Percentiles rank a stretch among this genome's conserved stretches.
These are phyloP conservation scores for Edolisoma coerulescens DNA, from an alignment of 2,113 vertebrate species.

Conservation along the genomic window DNA sequence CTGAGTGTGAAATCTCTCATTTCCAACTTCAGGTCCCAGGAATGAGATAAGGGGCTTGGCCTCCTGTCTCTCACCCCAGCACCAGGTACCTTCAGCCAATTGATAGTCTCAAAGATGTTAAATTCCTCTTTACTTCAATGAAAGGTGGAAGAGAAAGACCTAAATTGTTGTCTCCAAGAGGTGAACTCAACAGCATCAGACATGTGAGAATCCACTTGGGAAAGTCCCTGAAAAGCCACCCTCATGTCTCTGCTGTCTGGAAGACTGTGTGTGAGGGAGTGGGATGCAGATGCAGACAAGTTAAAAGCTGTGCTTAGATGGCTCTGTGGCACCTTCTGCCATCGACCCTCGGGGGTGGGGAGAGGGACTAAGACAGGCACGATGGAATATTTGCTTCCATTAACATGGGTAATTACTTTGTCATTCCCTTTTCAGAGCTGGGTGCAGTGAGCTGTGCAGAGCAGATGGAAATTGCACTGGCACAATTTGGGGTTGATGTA, in stretches of 20 bases:
- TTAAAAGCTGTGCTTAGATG: not conserved
- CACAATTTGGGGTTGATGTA: not conserved
- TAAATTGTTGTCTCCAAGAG: not conserved
- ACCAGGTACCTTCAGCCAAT: not conserved
- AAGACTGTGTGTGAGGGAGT: not conserved
- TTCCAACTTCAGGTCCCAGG: not conserved
- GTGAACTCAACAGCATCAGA: not conserved
- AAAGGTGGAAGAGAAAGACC: not conserved
- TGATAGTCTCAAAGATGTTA: not conserved
- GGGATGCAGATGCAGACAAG: not conserved
- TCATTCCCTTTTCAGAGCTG: not conserved
- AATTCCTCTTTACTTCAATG: not conserved
- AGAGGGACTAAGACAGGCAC: not conserved
- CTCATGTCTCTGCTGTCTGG: not conserved
- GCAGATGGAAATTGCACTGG: not conserved
- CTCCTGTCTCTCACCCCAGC: not conserved
- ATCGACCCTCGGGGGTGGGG: not conserved
- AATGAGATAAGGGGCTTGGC: not conserved
- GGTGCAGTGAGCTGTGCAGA: not conserved
- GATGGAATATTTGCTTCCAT: not conserved
- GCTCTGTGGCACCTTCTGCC: not conserved
- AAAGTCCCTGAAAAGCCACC: not conserved
- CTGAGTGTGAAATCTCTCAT: not conserved
- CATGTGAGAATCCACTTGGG: not conserved
- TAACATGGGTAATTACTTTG: slow-evolving; percentile 19